These are phyloP conservation scores for Gila orcuttii DNA, from an alignment of 2,113 vertebrate species.

Conservation along the genomic window DNA sequence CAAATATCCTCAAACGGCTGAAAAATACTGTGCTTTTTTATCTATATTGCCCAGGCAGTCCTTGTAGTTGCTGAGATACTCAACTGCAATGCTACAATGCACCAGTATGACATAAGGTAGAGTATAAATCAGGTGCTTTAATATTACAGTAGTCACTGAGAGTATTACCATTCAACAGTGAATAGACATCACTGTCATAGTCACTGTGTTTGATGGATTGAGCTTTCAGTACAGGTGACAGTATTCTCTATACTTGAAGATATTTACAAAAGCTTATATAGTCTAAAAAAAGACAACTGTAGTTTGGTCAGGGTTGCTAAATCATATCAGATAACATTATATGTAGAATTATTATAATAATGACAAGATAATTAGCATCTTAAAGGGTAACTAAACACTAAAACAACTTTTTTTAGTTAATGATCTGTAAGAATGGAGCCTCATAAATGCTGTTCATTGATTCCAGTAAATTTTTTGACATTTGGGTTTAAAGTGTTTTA, in stretches of 20 bases:
- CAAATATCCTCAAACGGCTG: no score
- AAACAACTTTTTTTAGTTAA: no score
- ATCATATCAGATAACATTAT: neutral
- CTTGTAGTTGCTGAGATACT: neutral
- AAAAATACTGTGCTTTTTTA: no score
- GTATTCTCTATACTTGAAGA: neutral
- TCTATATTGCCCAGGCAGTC: no score
- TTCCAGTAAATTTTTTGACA: no score
- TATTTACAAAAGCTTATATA: constrained; percentile 5
- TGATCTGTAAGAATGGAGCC: no score
- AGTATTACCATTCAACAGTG: neutral
- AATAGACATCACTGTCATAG: constrained; percentile 6
- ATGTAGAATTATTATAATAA: neutral
- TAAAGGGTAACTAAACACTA: no score
- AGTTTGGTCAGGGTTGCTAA: neutral
- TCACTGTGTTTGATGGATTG: constrained; percentile 14
- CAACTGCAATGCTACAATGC: neutral
- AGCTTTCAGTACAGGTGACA: neutral
- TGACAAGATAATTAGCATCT: neutral
- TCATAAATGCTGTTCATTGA: no score
- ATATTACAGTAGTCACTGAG: neutral
- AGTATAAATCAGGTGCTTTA: neutral
- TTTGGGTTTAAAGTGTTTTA: no score
- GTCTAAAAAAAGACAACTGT: neutral
- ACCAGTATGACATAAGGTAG: neutral